phyloP scores from a whole-genome alignment of 2,888 invertebrate species.

The Empis livida region DNA sequence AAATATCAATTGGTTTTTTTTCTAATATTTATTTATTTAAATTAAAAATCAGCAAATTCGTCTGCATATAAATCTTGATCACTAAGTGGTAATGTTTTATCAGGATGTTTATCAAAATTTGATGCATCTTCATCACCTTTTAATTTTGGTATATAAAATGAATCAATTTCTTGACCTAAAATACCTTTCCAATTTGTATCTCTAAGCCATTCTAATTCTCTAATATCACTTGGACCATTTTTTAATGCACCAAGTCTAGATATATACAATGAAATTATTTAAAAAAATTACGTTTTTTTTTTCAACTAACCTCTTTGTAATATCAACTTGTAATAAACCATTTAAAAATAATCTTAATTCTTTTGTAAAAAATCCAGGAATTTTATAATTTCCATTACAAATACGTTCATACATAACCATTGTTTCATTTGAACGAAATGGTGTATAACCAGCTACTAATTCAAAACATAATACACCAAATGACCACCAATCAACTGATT shows the following conservation, averaged over 20 bases:
- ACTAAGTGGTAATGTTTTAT: not conserved
- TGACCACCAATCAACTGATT: slow-evolving; percentile 96
- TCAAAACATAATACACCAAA: slow-evolving; percentile 79
- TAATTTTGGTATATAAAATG: slow-evolving; percentile 48
- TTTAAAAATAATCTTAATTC: slow-evolving; percentile 74
- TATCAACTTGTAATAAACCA: slow-evolving; percentile 70
- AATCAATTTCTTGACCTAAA: slow-evolving; percentile 54
- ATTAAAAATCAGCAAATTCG: not conserved
- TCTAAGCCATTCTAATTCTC: slow-evolving; percentile 78
- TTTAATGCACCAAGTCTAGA: slow-evolving; percentile 75
- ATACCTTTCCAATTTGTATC: slow-evolving; percentile 69
- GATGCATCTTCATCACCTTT: slow-evolving; percentile 48
- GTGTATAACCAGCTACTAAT: slow-evolving; percentile 86
- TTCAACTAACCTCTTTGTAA: slow-evolving; percentile 47
- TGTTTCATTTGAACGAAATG: slow-evolving; percentile 68
- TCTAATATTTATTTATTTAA: not conserved
- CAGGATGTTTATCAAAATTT: slow-evolving; percentile 54
- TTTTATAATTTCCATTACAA: slow-evolving; percentile 75
- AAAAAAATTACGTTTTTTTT: not conserved
- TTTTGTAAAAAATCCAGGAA: slow-evolving; percentile 68
- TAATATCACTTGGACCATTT: slow-evolving; percentile 76
- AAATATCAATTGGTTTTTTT: no score
- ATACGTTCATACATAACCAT: slow-evolving; percentile 95
- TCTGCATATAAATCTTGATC: not conserved
- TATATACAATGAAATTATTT: not conserved